These are phyloP conservation scores for Thamnophis sirtalis DNA, from an alignment of 2,113 vertebrate species.

Conservation along the genomic window DNA sequence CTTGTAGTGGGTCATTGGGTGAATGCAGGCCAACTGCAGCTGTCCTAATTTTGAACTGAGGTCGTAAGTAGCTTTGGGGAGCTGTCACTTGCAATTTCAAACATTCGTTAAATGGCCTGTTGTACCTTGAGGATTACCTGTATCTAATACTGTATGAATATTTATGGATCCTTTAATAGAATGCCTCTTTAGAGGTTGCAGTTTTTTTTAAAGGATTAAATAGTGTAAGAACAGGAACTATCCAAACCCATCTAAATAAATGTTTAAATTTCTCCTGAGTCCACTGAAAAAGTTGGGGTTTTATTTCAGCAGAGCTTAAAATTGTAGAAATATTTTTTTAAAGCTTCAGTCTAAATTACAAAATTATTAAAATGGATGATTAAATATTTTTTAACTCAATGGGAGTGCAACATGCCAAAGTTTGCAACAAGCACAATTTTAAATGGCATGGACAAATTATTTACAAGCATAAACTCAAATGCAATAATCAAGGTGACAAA, in stretches of 20 bases:
- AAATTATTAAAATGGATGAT: background rate
- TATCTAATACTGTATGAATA: background rate
- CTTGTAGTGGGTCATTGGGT: too few relatives aligned
- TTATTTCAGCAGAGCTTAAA: background rate
- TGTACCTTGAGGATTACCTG: too few relatives aligned
- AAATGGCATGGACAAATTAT: background rate
- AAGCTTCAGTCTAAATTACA: background rate
- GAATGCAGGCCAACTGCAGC: background rate
- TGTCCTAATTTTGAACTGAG: background rate
- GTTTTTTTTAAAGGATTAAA: background rate
- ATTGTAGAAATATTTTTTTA: background rate
- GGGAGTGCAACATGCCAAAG: background rate
- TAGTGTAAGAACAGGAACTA: background rate
- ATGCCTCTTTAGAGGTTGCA: background rate
- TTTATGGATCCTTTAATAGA: background rate
- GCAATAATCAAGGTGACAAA: background rate
- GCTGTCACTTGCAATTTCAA: too few relatives aligned
- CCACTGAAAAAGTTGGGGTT: too few relatives aligned
- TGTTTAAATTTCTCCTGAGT: background rate
- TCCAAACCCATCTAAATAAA: background rate
- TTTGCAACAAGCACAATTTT: background rate
- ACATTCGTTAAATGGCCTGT: too few relatives aligned
- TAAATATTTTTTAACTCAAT: background rate
- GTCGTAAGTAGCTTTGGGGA: too few relatives aligned
- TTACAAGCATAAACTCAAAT: background rate